Conservation (phyloP, 2,797 vertebrate genomes). For the Falco cherrug region DNA sequence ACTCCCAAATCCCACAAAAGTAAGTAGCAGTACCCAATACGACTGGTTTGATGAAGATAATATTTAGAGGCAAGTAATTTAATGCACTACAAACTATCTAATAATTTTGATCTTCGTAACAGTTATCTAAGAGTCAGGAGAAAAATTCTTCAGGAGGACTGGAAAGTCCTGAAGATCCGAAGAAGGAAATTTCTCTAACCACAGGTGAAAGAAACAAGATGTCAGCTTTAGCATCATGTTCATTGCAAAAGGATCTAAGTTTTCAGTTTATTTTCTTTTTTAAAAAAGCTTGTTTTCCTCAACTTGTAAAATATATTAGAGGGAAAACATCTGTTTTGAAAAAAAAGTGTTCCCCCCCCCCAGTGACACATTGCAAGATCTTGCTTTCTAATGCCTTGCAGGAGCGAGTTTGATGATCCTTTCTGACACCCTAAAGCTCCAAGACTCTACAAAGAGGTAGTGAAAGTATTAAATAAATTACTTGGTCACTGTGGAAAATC, state of each 20-base stretch:
- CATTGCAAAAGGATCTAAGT: not conserved
- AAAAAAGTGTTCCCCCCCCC: not conserved
- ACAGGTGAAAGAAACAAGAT: not conserved
- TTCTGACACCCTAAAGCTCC: not conserved
- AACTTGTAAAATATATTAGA: not conserved
- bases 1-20: not conserved
- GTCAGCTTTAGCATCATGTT: not conserved
- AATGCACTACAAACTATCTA: not conserved
- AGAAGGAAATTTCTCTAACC: not conserved
- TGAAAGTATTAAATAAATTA: slow-evolving; percentile 28
- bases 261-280: not conserved
- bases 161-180: not conserved
- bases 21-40: not conserved
- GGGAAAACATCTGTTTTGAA: not conserved
- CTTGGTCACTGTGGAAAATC: not conserved
- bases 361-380: not conserved
- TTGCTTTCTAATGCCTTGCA: not conserved
- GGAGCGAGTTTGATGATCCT: not conserved
- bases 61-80: not conserved
- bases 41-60: not conserved
- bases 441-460: not conserved
- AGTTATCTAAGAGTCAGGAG: not conserved
- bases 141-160: not conserved
- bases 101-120: not conserved
- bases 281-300: not conserved